These are phyloP conservation scores for Habrosyne pyritoides DNA, from an alignment of 2,888 invertebrate species.

Conservation along the genomic window DNA sequence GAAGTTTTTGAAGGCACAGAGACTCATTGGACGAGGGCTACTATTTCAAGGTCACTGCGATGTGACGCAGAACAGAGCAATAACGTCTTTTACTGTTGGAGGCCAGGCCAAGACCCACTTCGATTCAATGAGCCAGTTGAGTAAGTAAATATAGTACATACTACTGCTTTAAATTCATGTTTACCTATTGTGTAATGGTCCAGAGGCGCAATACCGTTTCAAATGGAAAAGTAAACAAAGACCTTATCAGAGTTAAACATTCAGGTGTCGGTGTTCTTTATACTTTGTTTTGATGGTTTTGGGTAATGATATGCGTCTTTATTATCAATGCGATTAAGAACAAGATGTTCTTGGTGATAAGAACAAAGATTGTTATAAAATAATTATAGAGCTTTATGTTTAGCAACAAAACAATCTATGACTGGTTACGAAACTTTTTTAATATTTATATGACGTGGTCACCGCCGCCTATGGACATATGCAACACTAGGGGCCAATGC, in stretches of 20 bases:
- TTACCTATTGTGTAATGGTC: constrained; percentile 9
- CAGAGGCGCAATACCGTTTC: constrained; percentile 8
- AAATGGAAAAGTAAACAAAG: constrained; percentile 8
- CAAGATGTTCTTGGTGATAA: neutral
- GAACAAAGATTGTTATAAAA: neutral
- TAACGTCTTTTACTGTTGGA: constrained; percentile 7
- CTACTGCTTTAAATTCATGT: constrained; percentile 6
- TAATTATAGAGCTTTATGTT: neutral
- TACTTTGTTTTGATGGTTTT: neutral
- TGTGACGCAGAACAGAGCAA: constrained; percentile 2
- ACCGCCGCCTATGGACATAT: no score
- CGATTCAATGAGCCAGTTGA: constrained; percentile 6
- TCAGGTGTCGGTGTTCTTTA: constrained; percentile 7
- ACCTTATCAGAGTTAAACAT: constrained; percentile 8
- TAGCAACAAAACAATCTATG: neutral
- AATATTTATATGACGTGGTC: no score
- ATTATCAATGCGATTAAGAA: neutral
- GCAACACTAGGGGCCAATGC: no score
- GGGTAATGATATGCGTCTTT: neutral
- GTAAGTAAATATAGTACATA: constrained; percentile 7
- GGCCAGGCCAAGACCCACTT: constrained; percentile 10
- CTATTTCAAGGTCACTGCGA: neutral
- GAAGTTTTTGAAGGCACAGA: no score
- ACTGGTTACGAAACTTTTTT: no score
- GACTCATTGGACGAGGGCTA: no score